A percentile compares a stretch with the other conserved stretches of the same genome.
phyloP scores from a whole-genome alignment of 2,113 vertebrate genomes.

The Nansenia antarctica region DNA sequence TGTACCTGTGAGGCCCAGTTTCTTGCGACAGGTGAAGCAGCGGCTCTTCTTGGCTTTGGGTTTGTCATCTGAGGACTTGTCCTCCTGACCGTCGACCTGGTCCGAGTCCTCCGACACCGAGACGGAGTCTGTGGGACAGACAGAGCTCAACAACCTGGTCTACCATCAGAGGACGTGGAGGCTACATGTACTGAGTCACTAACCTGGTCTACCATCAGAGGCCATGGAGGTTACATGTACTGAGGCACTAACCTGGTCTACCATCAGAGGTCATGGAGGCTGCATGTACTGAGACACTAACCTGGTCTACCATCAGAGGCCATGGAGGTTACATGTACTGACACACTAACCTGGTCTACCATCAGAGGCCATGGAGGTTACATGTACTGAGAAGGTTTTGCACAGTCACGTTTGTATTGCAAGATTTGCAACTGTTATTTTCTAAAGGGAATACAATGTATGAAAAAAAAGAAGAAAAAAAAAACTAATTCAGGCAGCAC shows the following conservation, averaged over 20 bases:
- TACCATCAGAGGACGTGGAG: too few species aligned
- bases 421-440: background rate
- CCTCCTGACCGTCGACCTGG: conserved; percentile 78
- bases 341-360: background rate
- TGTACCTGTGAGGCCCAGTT: conserved; percentile 87
- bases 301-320: background rate
- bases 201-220: background rate
- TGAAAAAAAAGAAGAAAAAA: too few species aligned
- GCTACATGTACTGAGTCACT: background rate
- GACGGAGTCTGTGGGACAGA: conserved; percentile 1
- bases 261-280: background rate
- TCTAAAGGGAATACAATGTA: too few species aligned
- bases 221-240: background rate
- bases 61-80: conserved; percentile 68
- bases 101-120: conserved; percentile 58
- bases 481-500: background rate
- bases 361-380: too few species aligned
- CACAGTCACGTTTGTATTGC: too few species aligned
- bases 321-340: background rate
- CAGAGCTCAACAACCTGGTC: background rate
- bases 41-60: conserved; percentile 87
- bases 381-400: too few species aligned
- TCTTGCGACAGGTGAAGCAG: conserved; percentile 89
- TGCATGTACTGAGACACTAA: background rate
- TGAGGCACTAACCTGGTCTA: background rate